phyloP scores from a whole-genome alignment of 2,797 vertebrate species.

The Oophaga sylvatica region DNA sequence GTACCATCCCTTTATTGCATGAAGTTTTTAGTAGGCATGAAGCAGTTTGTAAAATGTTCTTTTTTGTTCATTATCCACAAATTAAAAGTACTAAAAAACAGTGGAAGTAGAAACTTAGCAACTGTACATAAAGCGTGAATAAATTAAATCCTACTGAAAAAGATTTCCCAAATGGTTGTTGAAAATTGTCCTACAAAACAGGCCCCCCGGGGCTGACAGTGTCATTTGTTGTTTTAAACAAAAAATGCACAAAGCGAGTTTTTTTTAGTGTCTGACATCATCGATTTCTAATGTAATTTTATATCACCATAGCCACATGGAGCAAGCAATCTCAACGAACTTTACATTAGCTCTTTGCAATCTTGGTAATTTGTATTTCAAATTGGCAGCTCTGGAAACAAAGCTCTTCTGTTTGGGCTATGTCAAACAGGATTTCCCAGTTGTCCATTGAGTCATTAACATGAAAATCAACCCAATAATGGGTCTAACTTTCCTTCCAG shows the following conservation, averaged over 20 bases:
- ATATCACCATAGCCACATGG: slow-evolving; percentile 22
- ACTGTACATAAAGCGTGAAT: slow-evolving; percentile 61
- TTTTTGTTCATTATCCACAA: background rate
- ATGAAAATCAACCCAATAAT: slow-evolving; percentile 55
- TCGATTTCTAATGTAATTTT: slow-evolving; percentile 14
- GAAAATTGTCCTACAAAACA: slow-evolving; percentile 49
- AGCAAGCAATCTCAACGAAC: slow-evolving; percentile 16
- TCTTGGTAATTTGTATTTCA: slow-evolving; percentile 44
- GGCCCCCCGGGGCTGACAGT: slow-evolving; percentile 69
- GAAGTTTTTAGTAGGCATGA: background rate
- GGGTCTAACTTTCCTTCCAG: background rate
- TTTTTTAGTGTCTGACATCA: slow-evolving; percentile 16
- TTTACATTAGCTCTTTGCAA: slow-evolving; percentile 40
- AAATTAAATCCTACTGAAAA: slow-evolving; percentile 64
- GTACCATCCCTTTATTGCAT: background rate
- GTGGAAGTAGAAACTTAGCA: slow-evolving; percentile 39
- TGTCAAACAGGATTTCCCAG: slow-evolving; percentile 37
- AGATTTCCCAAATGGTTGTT: slow-evolving; percentile 65
- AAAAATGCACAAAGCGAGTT: slow-evolving; percentile 10
- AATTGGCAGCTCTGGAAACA: slow-evolving; percentile 40
- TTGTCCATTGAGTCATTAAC: slow-evolving; percentile 46
- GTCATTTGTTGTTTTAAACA: slow-evolving; percentile 63
- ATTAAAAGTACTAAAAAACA: background rate
- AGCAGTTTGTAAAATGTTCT: background rate
- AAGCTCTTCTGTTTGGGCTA: slow-evolving; percentile 32